These are phyloP conservation scores for Pseudochirops cupreus DNA, from an alignment of 2,797 vertebrate species.

Conservation along the genomic window DNA sequence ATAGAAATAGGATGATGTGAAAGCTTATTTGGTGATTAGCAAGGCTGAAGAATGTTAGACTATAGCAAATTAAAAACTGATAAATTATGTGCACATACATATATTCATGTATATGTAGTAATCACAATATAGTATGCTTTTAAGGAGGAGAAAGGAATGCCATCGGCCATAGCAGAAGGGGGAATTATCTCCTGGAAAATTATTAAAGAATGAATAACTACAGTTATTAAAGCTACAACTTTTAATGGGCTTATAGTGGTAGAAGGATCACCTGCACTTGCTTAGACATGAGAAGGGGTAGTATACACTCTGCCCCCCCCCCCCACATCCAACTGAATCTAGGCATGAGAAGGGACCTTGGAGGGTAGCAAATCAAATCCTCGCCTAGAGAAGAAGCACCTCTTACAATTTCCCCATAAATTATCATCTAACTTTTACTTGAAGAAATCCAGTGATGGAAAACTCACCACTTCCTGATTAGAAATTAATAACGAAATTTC, in stretches of 20 bases:
- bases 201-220: not conserved
- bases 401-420: not conserved
- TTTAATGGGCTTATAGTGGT: not conserved
- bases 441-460: not conserved
- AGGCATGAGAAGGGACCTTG: not conserved
- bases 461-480: not conserved
- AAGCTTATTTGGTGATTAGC: not conserved
- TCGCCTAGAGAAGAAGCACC: no score
- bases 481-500: conserved; percentile 20
- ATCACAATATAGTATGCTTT: not conserved
- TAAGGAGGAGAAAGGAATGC: not conserved
- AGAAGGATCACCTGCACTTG: not conserved
- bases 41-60: not conserved
- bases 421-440: not conserved
- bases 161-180: not conserved
- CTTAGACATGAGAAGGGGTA: not conserved
- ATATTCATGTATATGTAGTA: not conserved
- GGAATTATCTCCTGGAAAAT: not conserved
- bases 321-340: not conserved
- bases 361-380: not conserved
- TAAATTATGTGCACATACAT: not conserved
- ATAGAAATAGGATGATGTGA: not conserved
- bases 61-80: not conserved
- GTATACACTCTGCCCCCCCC: no score
- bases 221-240: not conserved